Evolutionary conservation across 2,113 vertebrate species (phyloP), one percentile per base, ranked within the genome.

Genomic region (Orthonyx spaldingii): DNA sequence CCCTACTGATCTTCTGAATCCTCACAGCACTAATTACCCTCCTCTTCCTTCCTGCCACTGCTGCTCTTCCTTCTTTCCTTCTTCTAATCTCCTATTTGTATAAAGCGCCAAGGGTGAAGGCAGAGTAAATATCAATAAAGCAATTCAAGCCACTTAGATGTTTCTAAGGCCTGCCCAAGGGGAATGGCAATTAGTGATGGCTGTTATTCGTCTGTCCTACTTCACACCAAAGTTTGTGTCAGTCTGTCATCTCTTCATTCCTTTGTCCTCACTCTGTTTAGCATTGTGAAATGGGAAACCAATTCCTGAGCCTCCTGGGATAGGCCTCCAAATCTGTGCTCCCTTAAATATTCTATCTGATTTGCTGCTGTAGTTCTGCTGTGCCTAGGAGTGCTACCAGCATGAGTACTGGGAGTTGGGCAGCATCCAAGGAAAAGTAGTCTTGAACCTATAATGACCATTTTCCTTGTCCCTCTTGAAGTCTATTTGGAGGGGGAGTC

Each of bases 11-110:
- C 72, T 84, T 95, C 65, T 79, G 78, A 61, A 21, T 90, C 37
- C 49, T 90, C 37, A 60, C 52, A 91, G 44, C 3, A 3, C 61
- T 95, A 96, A 95, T 94, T 92, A 92, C 16, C 28, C 61, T 84
- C 83, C 41, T 90, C 76, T 77, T 84, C 37, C 33, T 49, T 93
- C 79, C 60, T 26, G 52, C 74, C 89, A 64, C 74, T 87, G 37
- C 61, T 89, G 65, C 56, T 84, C 33, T 84, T 69, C 61, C 28
- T 69, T 84, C 46, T 41, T 90, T 78, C 77, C 61, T 95, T 74
- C 91, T 93, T 90, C 35, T 87, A 50, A 89, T 96, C 84, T 91
- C 75, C 93, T 94, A 70, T 78, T 97, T 96, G 96, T 96, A 59
- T 66, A 86, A 87, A 49, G 49, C 27, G 53, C 46, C 50, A 59